These are phyloP conservation scores for Crotalus viridis DNA, from an alignment of 2,113 vertebrate genomes.

Conservation along the genomic window DNA sequence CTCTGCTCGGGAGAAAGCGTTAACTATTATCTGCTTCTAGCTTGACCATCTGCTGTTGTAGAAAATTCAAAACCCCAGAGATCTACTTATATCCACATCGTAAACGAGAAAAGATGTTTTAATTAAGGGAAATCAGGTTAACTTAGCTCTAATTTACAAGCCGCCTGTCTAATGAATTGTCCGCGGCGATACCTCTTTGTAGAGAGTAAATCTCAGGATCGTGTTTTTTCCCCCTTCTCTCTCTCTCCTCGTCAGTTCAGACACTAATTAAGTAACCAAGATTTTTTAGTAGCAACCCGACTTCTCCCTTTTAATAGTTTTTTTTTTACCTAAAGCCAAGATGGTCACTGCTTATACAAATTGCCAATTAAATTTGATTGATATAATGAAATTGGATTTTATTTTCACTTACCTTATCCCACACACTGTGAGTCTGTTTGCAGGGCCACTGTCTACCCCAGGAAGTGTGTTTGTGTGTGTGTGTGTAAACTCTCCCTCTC, in stretches of 20 bases:
- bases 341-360: constrained; percentile 85
- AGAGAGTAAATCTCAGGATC: constrained; percentile 86
- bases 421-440: background rate
- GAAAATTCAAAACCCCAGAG: constrained; percentile 90
- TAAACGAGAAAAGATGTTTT: constrained; percentile 97
- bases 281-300: constrained; percentile 80
- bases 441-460: background rate
- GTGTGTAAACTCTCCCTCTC: background rate
- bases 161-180: constrained; percentile 89
- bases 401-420: constrained; percentile 77
- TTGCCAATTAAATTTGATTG: constrained; percentile 91
- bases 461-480: background rate
- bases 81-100: constrained; percentile 91
- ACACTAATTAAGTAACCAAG: constrained; percentile 87
- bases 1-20: constrained; percentile 86
- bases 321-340: constrained; percentile 77
- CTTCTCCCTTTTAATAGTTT: constrained; percentile 80
- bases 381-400: constrained; percentile 86
- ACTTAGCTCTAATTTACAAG: constrained; percentile 90
- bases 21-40: constrained; percentile 91
- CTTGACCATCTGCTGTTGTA: constrained; percentile 96
- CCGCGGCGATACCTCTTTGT: constrained; percentile 89
- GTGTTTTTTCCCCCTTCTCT: constrained; percentile 46
- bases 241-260: constrained; percentile 78
- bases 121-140: constrained; percentile 93